Evolutionary conservation across 2,797 vertebrate species (phyloP).

Genomic region (Sebastes taczanowskii): DNA sequence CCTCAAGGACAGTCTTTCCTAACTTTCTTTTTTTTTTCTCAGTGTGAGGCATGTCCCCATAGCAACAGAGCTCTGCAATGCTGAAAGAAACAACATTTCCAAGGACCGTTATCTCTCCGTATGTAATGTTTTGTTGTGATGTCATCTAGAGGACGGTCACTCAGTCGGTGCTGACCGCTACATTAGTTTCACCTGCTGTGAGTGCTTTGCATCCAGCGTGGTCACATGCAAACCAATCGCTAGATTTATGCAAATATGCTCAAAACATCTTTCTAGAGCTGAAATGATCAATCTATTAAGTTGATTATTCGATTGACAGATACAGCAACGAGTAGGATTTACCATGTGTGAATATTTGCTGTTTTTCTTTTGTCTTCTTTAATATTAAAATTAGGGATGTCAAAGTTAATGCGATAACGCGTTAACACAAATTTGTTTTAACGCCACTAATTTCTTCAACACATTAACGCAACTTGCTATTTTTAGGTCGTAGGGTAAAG

Average conservation of each 20-base stretch:
- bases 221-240: not conserved
- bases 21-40: conserved; percentile 52
- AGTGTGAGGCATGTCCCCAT: conserved; percentile 67
- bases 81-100: conserved; percentile 53
- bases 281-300: not conserved
- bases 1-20: conserved; percentile 74
- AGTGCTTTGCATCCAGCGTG: conserved; percentile 9
- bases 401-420: too few relatives aligned
- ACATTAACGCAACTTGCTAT: too few relatives aligned
- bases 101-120: conserved; percentile 38
- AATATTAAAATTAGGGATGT: too few relatives aligned
- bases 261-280: not conserved
- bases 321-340: not conserved
- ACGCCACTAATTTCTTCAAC: too few relatives aligned
- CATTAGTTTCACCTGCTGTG: conserved; percentile 19
- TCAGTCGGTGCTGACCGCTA: conserved; percentile 3
- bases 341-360: not conserved
- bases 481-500: too few relatives aligned
- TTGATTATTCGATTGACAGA: not conserved
- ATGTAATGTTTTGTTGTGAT: conserved; percentile 38
- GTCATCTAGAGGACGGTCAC: conserved; percentile 11
- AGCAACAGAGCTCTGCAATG: conserved; percentile 66
- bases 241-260: not conserved
- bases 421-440: too few relatives aligned
- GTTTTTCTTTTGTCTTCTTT: too few relatives aligned